These are phyloP conservation scores for Alsophila aescularia DNA, from an alignment of 2,888 invertebrate species.

Conservation along the genomic window DNA sequence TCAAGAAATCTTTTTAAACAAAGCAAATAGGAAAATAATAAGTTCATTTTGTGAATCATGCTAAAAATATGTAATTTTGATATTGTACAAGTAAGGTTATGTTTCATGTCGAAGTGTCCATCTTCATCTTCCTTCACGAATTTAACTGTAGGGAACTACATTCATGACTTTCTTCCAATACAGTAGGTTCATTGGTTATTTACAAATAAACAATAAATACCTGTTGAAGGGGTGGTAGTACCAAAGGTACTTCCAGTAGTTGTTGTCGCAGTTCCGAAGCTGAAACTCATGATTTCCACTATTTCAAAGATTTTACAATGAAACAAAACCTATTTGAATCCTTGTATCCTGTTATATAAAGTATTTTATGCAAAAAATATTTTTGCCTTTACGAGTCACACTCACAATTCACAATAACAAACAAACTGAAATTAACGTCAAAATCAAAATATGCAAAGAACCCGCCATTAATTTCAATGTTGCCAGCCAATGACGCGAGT, in stretches of 20 bases:
- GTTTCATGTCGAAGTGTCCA: neutral
- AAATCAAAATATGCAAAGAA: too few relatives aligned
- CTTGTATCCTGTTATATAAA: neutral
- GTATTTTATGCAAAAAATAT: constrained; percentile 18
- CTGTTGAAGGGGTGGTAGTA: constrained; percentile 63
- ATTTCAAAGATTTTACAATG: neutral
- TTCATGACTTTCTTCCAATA: neutral
- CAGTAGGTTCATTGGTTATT: neutral
- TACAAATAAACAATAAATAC: constrained; percentile 40
- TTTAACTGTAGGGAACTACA: neutral
- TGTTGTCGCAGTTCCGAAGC: constrained; percentile 62
- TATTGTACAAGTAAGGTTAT: constrained; percentile 26
- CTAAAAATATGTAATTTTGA: neutral
- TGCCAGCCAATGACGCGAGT: too few relatives aligned
- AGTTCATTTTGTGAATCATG: neutral
- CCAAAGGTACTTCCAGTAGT: constrained; percentile 66
- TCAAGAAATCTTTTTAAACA: neutral
- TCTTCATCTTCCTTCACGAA: neutral
- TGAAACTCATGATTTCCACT: constrained; percentile 62
- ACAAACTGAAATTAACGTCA: constrained; percentile 8
- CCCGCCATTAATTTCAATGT: too few relatives aligned
- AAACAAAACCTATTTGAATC: neutral
- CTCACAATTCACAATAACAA: constrained; percentile 42
- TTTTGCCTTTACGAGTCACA: constrained; percentile 8
- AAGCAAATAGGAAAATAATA: neutral